phyloP scores from a whole-genome alignment of 2,888 invertebrate species.

The Drosophila falleni region DNA sequence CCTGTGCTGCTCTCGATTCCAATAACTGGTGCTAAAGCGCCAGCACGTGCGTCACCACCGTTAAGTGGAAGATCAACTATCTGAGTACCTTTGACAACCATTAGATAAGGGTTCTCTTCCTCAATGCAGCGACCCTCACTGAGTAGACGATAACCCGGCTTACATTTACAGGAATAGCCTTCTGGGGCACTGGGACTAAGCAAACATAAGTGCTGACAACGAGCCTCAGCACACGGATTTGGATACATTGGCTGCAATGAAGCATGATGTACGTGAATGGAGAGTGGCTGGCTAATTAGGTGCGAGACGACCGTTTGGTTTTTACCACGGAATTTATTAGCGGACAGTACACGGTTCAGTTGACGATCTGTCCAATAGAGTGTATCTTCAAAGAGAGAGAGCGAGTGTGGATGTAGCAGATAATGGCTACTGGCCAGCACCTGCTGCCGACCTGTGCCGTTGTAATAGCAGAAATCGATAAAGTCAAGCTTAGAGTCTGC shows the following conservation, averaged over 20 bases:
- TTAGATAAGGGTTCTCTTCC: conserved; percentile 95
- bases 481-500: conserved; percentile 99
- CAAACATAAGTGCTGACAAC: conserved; percentile 96
- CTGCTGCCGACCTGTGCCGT: conserved; percentile 95
- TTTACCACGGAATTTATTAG: conserved; percentile 95
- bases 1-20: conserved; percentile 95
- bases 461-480: conserved; percentile 98
- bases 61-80: conserved; percentile 93
- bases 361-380: conserved; percentile 99
- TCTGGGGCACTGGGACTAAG: conserved; percentile 90
- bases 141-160: conserved; percentile 91
- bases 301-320: conserved; percentile 98
- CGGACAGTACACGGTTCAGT: conserved; percentile 94
- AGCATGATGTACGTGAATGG: conserved; percentile 97
- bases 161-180: conserved; percentile 96
- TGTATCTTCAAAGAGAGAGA: conserved; percentile 97
- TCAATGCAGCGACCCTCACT: conserved; percentile 91
- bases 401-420: conserved; percentile 96
- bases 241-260: conserved; percentile 93
- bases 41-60: conserved; percentile 91
- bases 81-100: conserved; percentile 95
- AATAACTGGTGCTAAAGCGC: conserved; percentile 94
- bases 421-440: conserved; percentile 96
- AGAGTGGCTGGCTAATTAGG: conserved; percentile 96
- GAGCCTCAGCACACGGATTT: conserved; percentile 91